phyloP scores from a whole-genome alignment of 1,140 invertebrate genomes.

The Orius laevigatus region DNA sequence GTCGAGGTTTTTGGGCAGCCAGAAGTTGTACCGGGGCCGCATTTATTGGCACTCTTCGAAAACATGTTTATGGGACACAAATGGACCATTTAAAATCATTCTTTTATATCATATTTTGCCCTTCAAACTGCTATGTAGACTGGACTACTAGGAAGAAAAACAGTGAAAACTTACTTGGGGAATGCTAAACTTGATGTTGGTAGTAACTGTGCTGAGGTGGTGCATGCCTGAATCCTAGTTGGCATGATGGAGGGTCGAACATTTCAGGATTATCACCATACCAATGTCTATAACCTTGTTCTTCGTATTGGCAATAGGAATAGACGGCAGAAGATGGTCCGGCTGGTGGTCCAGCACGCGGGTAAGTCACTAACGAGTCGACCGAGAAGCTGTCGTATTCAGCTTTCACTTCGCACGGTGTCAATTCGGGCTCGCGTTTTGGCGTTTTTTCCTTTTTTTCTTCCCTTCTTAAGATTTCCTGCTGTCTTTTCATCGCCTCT shows the following conservation, averaged over 20 bases:
- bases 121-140: no score
- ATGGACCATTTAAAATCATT: no score
- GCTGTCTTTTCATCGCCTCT: slow-evolving; percentile 63
- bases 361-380: slow-evolving; percentile 18
- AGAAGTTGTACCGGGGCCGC: no score
- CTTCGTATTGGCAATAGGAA: slow-evolving; percentile 16
- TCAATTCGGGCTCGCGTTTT: slow-evolving; percentile 20
- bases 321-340: slow-evolving; percentile 12
- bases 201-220: not conserved
- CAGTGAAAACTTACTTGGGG: no score
- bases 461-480: slow-evolving; percentile 22
- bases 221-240: slow-evolving; percentile 17
- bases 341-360: slow-evolving; percentile 9
- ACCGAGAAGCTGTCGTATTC: slow-evolving; percentile 17
- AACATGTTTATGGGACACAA: no score
- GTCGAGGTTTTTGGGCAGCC: no score
- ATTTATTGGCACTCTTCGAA: no score
- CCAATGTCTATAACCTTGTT: slow-evolving; percentile 15
- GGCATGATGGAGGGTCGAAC: slow-evolving; percentile 17
- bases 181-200: no score
- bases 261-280: slow-evolving; percentile 14
- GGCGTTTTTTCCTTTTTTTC: slow-evolving; percentile 16
- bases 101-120: no score
- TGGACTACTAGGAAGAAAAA: no score
- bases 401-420: slow-evolving; percentile 11